Evolutionary conservation across 2,888 invertebrate species (phyloP).

Genomic region (Apomyelois bistriatella): DNA sequence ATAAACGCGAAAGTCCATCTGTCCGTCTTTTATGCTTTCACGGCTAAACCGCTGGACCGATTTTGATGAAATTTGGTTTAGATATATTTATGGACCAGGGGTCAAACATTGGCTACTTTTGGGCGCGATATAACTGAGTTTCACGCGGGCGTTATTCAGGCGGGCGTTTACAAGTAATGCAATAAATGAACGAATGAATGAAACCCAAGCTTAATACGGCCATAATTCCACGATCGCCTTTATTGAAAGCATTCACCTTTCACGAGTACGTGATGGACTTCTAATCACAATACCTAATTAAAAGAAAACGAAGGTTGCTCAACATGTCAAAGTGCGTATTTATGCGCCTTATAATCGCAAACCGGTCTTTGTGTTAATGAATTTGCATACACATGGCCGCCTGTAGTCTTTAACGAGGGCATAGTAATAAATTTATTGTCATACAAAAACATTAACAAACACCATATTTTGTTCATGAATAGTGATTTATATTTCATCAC

Average conservation of each 20-base stretch:
- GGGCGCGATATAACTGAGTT: too few relatives aligned
- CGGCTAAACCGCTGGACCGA: too few relatives aligned
- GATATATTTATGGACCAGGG: too few relatives aligned
- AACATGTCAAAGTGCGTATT: not conserved
- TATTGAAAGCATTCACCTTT: constrained; percentile 5
- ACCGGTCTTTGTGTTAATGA: not conserved
- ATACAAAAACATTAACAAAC: not conserved
- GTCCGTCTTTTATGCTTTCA: too few relatives aligned
- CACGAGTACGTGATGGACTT: not conserved
- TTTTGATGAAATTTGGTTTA: too few relatives aligned
- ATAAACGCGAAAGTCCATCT: too few relatives aligned
- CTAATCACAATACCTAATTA: constrained; percentile 1
- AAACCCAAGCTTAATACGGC: not conserved
- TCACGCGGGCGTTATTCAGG: too few relatives aligned
- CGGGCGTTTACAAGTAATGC: too few relatives aligned
- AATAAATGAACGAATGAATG: not conserved
- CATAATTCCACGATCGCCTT: not conserved
- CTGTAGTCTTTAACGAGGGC: not conserved
- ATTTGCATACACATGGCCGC: constrained; percentile 5
- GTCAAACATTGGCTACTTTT: too few relatives aligned
- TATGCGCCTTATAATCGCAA: not conserved
- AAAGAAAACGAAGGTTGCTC: not conserved
- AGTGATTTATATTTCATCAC: too few relatives aligned
- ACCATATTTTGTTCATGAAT: too few relatives aligned
- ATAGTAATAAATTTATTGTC: not conserved